Evolutionary conservation across 2,888 invertebrate species (phyloP), one percentile per base, ranked within the genome.

Genomic region (Tethea ocularis): DNA sequence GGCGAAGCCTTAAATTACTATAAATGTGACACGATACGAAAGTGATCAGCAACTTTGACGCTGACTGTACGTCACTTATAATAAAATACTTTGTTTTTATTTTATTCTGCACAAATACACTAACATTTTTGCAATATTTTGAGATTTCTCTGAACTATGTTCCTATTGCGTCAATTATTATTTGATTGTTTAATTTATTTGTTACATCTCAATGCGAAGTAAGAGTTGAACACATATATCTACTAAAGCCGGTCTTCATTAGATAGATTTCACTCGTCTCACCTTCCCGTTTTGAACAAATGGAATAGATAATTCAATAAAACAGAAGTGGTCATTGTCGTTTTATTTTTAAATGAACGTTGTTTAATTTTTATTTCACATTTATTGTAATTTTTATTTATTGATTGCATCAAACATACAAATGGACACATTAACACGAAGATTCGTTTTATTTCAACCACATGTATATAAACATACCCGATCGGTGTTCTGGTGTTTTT

Each of bases 401-500:
- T 52, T 52, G 15, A 52, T 52, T 46, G 46, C 46, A 20, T 46
- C 46, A 46, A 46, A 46, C 38, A 46, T 17, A 41, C 2, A 41
- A 41, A 46, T 33, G 54, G 15, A 54, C 54, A 54, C 54, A 54
- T 33, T 53, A 7, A 54, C 54, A 26, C 53, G 56, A 1, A 52
- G 54, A 58, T 58, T 59, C 1, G 57, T 51, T 58, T 67, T 65
- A 61, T 66, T 62, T 61, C 62, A 69, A 66, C 61, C 56, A 57
- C 56, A 66, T 38, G 7, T 71, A 62, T 65, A 61, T 22, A 54
- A n/a, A 33, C 17, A 20, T 59, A 78, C 60, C 70, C 69, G 63
- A 72, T 72, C 80, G 70, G 82, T 84, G 83, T 84, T 83, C 79
- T 73, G 76, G 72, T 77, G 71, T 84, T 82, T 83, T 70, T 74